These are phyloP conservation scores for Phrynocephalus guinanensis DNA, from an alignment of 2,797 vertebrate genomes.

Conservation along the genomic window DNA sequence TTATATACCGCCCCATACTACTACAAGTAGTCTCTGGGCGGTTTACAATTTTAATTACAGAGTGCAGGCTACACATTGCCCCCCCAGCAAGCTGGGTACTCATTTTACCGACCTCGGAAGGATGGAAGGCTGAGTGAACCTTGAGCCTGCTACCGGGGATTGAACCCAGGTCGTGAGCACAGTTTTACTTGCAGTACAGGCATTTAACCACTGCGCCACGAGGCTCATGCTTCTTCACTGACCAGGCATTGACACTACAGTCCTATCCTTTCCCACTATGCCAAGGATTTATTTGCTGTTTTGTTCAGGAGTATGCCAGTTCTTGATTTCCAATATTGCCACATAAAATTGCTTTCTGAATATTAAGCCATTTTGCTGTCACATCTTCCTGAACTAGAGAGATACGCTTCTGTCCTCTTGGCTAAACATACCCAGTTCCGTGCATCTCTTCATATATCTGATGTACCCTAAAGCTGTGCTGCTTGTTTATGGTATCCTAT, in stretches of 20 bases:
- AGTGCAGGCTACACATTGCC: no score
- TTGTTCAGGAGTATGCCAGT: neutral
- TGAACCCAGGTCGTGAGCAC: no score
- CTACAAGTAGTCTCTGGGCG: no score
- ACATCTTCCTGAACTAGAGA: neutral
- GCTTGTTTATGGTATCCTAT: conserved; percentile 42
- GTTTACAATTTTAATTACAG: no score
- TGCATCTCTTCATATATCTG: neutral
- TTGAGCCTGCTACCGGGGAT: no score
- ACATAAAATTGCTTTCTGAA: neutral
- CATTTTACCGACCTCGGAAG: no score
- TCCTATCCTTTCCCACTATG: neutral
- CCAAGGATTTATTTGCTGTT: neutral
- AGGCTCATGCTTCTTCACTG: neutral
- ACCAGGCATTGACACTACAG: neutral
- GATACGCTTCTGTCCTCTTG: neutral
- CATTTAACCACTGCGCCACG: no score
- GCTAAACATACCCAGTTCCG: neutral
- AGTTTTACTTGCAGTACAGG: no score
- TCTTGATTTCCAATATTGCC: neutral
- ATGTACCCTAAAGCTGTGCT: neutral
- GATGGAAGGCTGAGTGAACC: no score
- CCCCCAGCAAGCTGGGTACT: no score
- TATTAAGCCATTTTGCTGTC: neutral
- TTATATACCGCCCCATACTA: no score